A percentile compares a stretch with the other conserved stretches of the same genome.
phyloP scores from a whole-genome alignment of 2,888 invertebrate genomes.

The Troides oblongomaculatus region DNA sequence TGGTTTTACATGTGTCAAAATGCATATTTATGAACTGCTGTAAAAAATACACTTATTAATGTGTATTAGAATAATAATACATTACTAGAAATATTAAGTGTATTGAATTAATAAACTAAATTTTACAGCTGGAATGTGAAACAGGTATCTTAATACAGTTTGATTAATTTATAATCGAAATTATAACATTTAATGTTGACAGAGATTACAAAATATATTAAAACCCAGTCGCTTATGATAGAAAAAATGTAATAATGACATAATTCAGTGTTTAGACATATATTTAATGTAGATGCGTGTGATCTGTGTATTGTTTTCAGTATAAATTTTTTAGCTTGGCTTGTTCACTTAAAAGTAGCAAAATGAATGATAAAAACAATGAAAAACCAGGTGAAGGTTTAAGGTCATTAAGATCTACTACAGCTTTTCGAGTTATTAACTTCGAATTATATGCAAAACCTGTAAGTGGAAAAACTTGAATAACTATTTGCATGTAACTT shows the following conservation, averaged over 20 bases:
- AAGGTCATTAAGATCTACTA: conserved; percentile 85
- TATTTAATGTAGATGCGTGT: background rate
- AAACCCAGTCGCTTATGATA: too few relatives aligned
- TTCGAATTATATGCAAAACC: conserved; percentile 94
- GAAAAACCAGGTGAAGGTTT: conserved; percentile 87
- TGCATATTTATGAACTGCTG: background rate
- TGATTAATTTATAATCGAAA: background rate
- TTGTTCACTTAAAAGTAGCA: background rate
- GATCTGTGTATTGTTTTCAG: background rate
- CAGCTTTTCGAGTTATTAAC: conserved; percentile 89
- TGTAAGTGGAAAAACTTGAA: conserved; percentile 78
- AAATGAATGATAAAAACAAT: conserved; percentile 45
- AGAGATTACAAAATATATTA: too few relatives aligned
- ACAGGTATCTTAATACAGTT: background rate
- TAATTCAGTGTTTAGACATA: background rate
- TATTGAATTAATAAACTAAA: background rate
- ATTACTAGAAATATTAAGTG: background rate
- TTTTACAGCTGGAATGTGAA: background rate
- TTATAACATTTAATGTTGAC: too few relatives aligned
- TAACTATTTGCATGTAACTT: background rate
- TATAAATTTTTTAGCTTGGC: too few relatives aligned
- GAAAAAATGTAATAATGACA: too few relatives aligned
- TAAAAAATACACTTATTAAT: background rate
- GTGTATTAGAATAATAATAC: background rate
- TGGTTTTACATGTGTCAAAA: background rate